Evolutionary conservation across 2,113 vertebrate genomes (phyloP), one percentile per base, ranked within the genome.

Genomic region (Chloebia gouldiae): DNA sequence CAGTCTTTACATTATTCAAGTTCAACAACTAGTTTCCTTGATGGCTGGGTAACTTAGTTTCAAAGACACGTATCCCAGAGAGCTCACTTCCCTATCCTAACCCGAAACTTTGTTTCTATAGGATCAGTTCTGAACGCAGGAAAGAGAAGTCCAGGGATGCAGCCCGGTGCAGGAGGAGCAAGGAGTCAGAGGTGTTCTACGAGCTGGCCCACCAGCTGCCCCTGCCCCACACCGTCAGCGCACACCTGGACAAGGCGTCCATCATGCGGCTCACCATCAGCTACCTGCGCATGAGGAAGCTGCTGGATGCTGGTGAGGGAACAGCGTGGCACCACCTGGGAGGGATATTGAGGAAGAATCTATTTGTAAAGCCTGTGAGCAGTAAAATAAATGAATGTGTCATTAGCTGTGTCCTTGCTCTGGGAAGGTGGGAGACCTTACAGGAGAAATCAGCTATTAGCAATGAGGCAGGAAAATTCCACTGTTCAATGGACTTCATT

Each of bases 101-200:
- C 21, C 13, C 2, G 1, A 25, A 33, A 18, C 71, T 59, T 95
- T 89, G 39, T 92, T 96, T 96, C 76, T 71, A 3, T 90, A 99
- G 99, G 97, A 99, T 99, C 96, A 99, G 99, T 96, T 99, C 99
- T 0, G 99, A 99, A 80, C 98, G 99, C 49, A 98, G 99, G 82
- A 99, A 99, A 97, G 99, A 99, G 97, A 99, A 99, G 92, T 99
- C 99, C 0, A 97, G 99, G 96, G 99, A 99, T 96, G 99, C 99
- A 5, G 99, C 99, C 2, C 97, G 99, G 84, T 99, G 98, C 83
- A 97, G 99, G 16, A 97, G 99, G 83, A 99, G 99, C 96, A 99
- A 99, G 97, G 99, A 99, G 93, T 99, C 99, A 0, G 99, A 99
- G 79, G 99, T 99, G 44, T 99, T 99, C 97, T 99, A 99, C 30